Base-by-base conservation (phyloP, 30 jellyfish, hydroid and myxozoan genomes). In the Cassiopea xamachana region DNA sequence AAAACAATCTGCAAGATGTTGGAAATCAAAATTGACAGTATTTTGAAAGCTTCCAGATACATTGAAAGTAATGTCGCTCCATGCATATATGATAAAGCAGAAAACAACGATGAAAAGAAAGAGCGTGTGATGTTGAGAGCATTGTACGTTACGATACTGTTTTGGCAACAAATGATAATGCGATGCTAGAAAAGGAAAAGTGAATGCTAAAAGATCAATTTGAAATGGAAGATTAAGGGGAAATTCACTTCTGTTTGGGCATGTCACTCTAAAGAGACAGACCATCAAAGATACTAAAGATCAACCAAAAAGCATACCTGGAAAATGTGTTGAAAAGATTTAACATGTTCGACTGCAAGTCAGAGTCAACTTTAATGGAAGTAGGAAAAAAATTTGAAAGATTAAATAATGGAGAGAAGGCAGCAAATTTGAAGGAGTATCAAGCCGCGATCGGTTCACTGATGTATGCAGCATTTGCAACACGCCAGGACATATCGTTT, bases 1-100 rank as follows among this genome's bases (percentile, higher is more conserved):
- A 85, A 91, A 68, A 60, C 92, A 91, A 69, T 77, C 97, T 16
- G 95, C 94, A 6, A 74, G 92, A 79, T 84, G 95, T 75, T 90
- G 97, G 97, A 90, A 90, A 59, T 68, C 2, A 58, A 77, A 12
- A 90, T 90, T 75, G 87, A 90, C 75, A 46, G 58, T 18, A 49
- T 19, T 49, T 64, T 82, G 67, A 73, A 80, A 73, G 83, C 75
- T 16, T 60, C 77, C n/a, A 83, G 93, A 45, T 90, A 80, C 60
- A 62, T 50, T n/a, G 93, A 90, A 76, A 82, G 90, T 51, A 59
- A 48, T 75, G 91, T 94, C 15, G 97, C 83, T 68, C 91, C 90
- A 51, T 83, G 97, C 49, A 71, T 89, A 80, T 89, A 89, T 60
- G 27, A 12, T 15, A 89, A 89, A 72, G n/a, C 83, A 44, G 64